Evolutionary conservation across 2,113 vertebrate genomes (phyloP), one percentile per base, ranked within the genome.

Genomic region (Clarias gariepinus): DNA sequence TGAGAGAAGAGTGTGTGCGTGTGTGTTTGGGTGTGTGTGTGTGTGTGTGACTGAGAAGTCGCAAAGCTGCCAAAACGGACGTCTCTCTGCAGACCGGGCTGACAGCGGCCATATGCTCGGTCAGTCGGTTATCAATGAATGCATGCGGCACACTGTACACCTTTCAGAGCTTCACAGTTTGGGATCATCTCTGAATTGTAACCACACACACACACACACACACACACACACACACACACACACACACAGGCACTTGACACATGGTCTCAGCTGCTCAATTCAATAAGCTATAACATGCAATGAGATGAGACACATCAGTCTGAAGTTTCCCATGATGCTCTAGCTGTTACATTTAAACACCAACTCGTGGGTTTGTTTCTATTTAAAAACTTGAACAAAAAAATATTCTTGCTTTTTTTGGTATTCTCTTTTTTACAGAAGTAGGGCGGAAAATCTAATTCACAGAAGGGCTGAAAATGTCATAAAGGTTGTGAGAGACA

Each of bases 61-160:
- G 41, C 61, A 60, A 3, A 30, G 53, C 64, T 52, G 82, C 87
- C 86, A 71, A 86, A 60, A 36, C 41, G 16, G 16, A 28, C 25
- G 16, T 23, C 64, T 71, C 78, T 82, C 33, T 28, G 12, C 25
- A 57, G 58, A 77, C 79, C 77, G 16, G 66, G 79, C 71, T 89
- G 88, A 85, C 79, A 83, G 36, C 19, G 18, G 15, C 80, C 86
- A 85, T 85, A 87, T 87, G 88, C 76, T 68, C 47, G 52, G 13
- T 78, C 18, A 81, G 69, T 80, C 73, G 81, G 78, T n/a, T 28
- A 30, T 71, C 69, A 74, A 73, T 86, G 52, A 61, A 84, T 61
- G 33, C 85, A 76, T 53, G 64, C n/a, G 21, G n/a, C 52, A 57
- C 28, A 58, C 25, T 57, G 36, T 25, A 55, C 41, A 57, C 64